Evolutionary conservation across 2,888 invertebrate genomes (phyloP), one percentile per base, ranked within the genome.

Genomic region (Phortica magna): DNA sequence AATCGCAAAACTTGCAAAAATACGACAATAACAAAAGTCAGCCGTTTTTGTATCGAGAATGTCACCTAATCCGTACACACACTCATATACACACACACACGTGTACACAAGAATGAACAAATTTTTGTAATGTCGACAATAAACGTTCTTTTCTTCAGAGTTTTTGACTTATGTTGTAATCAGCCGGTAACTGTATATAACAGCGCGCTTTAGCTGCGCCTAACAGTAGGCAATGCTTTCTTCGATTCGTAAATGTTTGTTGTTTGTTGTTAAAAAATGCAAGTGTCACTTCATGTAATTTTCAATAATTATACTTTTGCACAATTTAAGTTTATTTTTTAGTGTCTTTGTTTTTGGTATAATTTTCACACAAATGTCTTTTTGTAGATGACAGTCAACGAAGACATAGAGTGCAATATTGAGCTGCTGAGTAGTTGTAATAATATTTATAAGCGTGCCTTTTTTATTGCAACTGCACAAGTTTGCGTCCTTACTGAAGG

Each of bases 401-500:
- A 2, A 9, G 48, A 9, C 9, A 48, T 9, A 12, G 7, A 12
- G 14, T 67, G 67, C 67, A 42, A 42, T 67, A 74, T 48, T 14
- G 48, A 48, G 9, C 14, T 48, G 14, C 48, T 48, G 10, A 12
- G 48, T 48, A 6, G 48, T 70, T 74, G 53, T 57, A 73, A 77
- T 75, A 76, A 76, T 59, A 59, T 9, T 59, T n/a, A 14, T 59
- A 12, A 7, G 7, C 19, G 59, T 59, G 59, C 19, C n/a, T 0
- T 59, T 59, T 59, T 59, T 59, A 48, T 70, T 70, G 59, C 57
- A 39, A 48, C 22, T 68, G 41, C 68, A 74, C 48, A 71, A 55
- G 17, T 79, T 83, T 83, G 87, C 89, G 90, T 91, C 91, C 91
- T 91, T 90, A 88, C 91, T 90, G 88, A 87, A 91, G 91, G 90